Conservation (phyloP, 1,140 invertebrate genomes). For the Physella acuta region DNA sequence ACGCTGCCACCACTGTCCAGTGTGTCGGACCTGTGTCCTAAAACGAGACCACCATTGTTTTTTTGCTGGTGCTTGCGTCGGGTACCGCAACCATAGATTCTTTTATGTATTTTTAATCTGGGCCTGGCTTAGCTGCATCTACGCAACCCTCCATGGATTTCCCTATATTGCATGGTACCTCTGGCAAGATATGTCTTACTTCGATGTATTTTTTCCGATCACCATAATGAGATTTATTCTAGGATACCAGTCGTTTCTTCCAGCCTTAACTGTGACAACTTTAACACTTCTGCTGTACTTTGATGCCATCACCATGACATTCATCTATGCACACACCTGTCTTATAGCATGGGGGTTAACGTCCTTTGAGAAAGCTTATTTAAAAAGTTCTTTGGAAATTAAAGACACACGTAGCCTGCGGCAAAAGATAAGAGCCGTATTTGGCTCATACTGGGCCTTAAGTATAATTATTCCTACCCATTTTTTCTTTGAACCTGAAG, state of each 20-base stretch:
- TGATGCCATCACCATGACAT: constrained; percentile 22
- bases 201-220: constrained; percentile 37
- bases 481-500: constrained; percentile 30
- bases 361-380: constrained; percentile 30
- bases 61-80: constrained; percentile 87
- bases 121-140: constrained; percentile 28
- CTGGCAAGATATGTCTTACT: constrained; percentile 26
- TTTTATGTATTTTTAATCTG: constrained; percentile 81
- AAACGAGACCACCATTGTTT: constrained; percentile 89
- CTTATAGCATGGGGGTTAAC: constrained; percentile 35
- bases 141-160: constrained; percentile 28
- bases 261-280: constrained; percentile 25
- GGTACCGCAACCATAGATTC: constrained; percentile 84
- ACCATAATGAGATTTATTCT: constrained; percentile 26
- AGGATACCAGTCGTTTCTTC: constrained; percentile 26
- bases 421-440: constrained; percentile 33
- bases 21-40: constrained; percentile 43
- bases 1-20: constrained; percentile 33
- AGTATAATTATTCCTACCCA: constrained; percentile 37
- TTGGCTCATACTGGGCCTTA: constrained; percentile 36
- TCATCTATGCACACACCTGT: constrained; percentile 20
- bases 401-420: constrained; percentile 25
- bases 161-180: constrained; percentile 27
- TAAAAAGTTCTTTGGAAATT: constrained; percentile 32
- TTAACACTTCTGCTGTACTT: constrained; percentile 28